Percentiles rank a stretch among this genome's conserved stretches.
These are phyloP conservation scores for Muntiacus reevesi DNA, from an alignment of 2,113 vertebrate genomes.

Conservation along the genomic window DNA sequence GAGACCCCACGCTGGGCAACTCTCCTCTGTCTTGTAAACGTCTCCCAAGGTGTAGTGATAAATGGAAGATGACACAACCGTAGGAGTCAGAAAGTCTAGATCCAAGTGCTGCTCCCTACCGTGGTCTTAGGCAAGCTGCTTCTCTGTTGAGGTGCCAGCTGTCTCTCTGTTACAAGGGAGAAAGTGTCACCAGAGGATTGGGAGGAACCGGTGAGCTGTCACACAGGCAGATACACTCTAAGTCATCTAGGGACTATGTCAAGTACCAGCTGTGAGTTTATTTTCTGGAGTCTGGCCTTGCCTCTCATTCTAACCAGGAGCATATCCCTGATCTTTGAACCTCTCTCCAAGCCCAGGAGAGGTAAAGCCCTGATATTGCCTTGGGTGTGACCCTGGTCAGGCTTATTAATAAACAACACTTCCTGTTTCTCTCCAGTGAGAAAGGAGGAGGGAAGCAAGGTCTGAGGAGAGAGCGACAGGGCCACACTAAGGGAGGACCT, in stretches of 20 bases:
- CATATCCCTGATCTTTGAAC: conserved; percentile 30
- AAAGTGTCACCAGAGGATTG: background rate
- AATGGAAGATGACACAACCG: background rate
- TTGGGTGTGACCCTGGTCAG: conserved; percentile 29
- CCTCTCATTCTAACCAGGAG: background rate
- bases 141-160: background rate
- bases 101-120: background rate
- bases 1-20: background rate
- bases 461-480: background rate
- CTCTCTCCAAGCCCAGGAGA: conserved; percentile 13
- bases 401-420: conserved; percentile 54
- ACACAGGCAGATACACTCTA: background rate
- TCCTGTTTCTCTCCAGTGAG: conserved; percentile 58
- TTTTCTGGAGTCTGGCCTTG: conserved; percentile 8
- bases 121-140: background rate
- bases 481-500: background rate
- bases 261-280: background rate
- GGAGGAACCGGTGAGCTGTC: background rate
- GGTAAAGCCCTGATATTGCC: conserved; percentile 30
- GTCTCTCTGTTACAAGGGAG: background rate
- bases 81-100: background rate
- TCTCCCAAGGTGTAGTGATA: background rate
- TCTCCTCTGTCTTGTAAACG: background rate
- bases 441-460: conserved; percentile 21
- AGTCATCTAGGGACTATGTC: background rate